phyloP scores from a whole-genome alignment of 2,888 invertebrate species.

The Notodonta ziczac region DNA sequence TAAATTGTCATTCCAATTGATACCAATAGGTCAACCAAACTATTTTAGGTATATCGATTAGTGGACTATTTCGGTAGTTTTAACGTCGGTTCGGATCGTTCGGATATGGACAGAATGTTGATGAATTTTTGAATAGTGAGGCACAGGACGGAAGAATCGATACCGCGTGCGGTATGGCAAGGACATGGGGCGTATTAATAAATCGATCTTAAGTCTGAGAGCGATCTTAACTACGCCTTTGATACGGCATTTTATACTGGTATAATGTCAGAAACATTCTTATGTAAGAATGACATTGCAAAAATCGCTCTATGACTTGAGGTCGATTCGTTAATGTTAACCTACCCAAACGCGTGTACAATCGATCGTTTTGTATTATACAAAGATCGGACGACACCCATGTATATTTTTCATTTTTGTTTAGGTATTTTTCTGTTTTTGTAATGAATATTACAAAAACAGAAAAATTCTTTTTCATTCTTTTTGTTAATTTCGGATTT shows the following conservation, averaged over 20 bases:
- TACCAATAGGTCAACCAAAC: constrained; percentile 4
- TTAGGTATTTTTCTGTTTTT: background rate
- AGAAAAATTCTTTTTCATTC: too few species aligned
- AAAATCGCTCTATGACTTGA: too few species aligned
- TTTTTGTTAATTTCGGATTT: background rate
- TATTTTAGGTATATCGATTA: constrained; percentile 33
- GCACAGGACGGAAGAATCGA: constrained; percentile 80
- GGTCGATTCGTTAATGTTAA: too few species aligned
- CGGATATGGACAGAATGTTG: constrained; percentile 63
- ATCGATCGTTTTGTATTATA: background rate
- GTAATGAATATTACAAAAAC: background rate
- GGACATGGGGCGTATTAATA: constrained; percentile 40
- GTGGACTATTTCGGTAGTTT: constrained; percentile 48
- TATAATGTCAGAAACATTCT: too few species aligned
- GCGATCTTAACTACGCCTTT: too few species aligned
- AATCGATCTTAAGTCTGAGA: too few species aligned
- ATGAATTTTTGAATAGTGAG: constrained; percentile 80
- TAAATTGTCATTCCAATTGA: constrained; percentile 9
- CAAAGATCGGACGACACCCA: background rate
- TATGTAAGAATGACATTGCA: too few species aligned
- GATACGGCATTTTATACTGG: too few species aligned
- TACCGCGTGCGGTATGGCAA: constrained; percentile 65
- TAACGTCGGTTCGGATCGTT: constrained; percentile 59
- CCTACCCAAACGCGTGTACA: background rate
- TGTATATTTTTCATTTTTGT: background rate